Conservation (phyloP, 1,140 invertebrate genomes). For the Aporrectodea caliginosa region DNA sequence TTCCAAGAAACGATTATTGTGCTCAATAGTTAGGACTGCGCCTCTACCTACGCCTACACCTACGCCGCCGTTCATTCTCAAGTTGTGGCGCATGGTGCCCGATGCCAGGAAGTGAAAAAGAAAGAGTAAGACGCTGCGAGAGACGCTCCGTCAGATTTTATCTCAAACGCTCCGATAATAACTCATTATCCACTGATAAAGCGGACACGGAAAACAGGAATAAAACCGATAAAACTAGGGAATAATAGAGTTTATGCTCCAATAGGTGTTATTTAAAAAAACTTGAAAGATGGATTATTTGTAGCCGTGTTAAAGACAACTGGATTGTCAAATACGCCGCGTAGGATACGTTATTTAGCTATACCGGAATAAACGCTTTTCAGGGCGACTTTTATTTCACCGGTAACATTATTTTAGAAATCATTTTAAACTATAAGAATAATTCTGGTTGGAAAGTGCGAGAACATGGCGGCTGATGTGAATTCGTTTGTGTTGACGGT, state of each 20-base stretch:
- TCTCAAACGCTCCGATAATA: neutral
- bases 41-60: no score
- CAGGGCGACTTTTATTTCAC: neutral
- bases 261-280: no score
- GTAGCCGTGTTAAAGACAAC: no score
- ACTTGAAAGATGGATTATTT: no score
- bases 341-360: neutral
- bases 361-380: neutral
- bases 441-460: no score
- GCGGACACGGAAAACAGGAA: no score
- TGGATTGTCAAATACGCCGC: no score
- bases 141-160: neutral
- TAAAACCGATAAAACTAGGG: no score
- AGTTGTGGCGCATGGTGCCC: neutral
- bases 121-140: neutral
- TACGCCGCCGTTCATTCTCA: no score
- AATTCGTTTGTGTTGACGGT: neutral
- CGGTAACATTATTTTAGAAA: neutral
- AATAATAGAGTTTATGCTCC: no score
- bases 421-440: no score
- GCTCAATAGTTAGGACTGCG: neutral
- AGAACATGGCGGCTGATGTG: neutral
- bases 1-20: neutral
- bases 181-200: no score
- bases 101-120: neutral